Conservation (phyloP, 2,797 vertebrate species). For the Prionace glauca region DNA sequence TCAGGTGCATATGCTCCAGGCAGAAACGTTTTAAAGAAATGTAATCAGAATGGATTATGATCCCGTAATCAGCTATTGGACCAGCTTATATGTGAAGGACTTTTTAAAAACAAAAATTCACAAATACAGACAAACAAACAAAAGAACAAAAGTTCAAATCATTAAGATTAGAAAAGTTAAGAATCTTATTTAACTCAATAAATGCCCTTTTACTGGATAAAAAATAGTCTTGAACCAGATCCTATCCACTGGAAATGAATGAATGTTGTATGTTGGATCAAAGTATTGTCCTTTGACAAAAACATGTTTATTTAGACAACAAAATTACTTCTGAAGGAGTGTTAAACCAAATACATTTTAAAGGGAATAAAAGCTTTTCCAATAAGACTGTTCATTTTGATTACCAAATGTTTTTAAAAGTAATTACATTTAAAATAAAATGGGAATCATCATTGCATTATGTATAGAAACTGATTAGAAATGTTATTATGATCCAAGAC, state of each 20-base stretch:
- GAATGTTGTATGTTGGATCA: not conserved
- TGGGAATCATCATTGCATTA: not conserved
- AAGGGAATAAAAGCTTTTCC: not conserved
- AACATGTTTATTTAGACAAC: not conserved
- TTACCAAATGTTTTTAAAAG: not conserved
- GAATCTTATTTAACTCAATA: not conserved
- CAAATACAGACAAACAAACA: not conserved
- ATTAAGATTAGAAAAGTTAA: not conserved
- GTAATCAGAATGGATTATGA: not conserved
- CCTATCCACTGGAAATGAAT: not conserved
- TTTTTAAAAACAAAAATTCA: not conserved
- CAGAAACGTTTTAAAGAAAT: not conserved
- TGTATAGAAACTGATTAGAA: not conserved
- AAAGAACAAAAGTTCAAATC: not conserved
- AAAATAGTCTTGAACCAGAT: not conserved
- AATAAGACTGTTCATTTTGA: not conserved
- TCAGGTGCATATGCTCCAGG: not conserved
- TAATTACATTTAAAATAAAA: not conserved
- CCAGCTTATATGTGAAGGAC: not conserved
- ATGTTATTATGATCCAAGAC: not conserved
- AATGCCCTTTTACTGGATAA: not conserved
- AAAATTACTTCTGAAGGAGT: not conserved
- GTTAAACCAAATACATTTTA: not conserved
- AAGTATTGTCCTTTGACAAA: too few relatives aligned
- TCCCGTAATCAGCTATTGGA: not conserved